phyloP scores from a whole-genome alignment of 1,140 invertebrate genomes.

The Halesus radiatus region DNA sequence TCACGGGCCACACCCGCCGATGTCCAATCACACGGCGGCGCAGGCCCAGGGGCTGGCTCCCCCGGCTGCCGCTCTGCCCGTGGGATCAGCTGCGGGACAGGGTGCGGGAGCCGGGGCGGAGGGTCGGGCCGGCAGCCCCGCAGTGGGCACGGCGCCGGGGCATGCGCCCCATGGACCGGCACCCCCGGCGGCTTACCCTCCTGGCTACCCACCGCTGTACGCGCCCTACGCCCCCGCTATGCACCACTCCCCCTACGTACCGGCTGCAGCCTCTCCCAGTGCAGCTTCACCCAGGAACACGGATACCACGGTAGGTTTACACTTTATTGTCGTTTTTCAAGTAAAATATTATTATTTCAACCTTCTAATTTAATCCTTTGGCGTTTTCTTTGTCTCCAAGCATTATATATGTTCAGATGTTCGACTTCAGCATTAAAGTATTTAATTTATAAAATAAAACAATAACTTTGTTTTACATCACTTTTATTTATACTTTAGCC shows the following conservation, averaged over 20 bases:
- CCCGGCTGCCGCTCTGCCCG: conserved; percentile 50
- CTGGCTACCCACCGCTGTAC: conserved; percentile 78
- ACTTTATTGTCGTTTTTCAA: not conserved
- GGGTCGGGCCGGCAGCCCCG: conserved; percentile 64
- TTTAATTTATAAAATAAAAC: too few species aligned
- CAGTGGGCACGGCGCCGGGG: conserved; percentile 61
- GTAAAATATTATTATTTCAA: too few species aligned
- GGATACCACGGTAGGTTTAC: conserved; percentile 71
- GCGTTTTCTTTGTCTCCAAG: not conserved
- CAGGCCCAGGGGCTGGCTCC: conserved; percentile 5
- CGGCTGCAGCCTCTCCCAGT: conserved; percentile 73
- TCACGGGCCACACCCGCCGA: conserved; percentile 48
- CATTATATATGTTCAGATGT: not conserved
- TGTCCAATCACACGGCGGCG: conserved; percentile 23
- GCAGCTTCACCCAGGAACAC: conserved; percentile 76
- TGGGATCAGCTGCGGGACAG: conserved; percentile 50
- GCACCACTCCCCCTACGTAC: conserved; percentile 77
- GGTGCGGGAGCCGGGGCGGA: conserved; percentile 54
- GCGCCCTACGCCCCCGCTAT: conserved; percentile 78
- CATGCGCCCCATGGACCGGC: conserved; percentile 60
- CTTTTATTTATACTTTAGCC: too few species aligned
- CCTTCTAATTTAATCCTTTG: not conserved
- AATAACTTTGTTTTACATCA: too few species aligned
- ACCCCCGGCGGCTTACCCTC: conserved; percentile 70
- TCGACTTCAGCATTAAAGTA: too few species aligned